These are phyloP conservation scores for Cladorhizidae sp. DNA, from an alignment of 37 sponge, comb jelly and placozoan genomes.

Conservation along the genomic window DNA sequence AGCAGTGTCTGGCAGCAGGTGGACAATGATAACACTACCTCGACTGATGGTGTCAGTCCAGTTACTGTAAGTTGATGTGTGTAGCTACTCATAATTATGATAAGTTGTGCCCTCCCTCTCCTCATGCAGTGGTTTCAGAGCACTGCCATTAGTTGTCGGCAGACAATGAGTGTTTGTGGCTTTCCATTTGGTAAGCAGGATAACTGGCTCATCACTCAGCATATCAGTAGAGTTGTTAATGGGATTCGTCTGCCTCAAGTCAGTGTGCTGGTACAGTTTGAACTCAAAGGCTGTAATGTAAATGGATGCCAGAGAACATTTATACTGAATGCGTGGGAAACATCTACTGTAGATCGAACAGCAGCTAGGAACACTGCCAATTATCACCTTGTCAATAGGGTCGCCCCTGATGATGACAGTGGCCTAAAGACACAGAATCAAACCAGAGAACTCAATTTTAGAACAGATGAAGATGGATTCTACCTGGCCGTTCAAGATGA, in stretches of 20 bases:
- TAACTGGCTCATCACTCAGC: slow-evolving; percentile 49
- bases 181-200: neutral
- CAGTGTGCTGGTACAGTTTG: slow-evolving; percentile 6
- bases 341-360: slow-evolving; percentile 4
- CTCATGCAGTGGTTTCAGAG: slow-evolving; percentile 27
- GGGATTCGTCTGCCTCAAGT: slow-evolving; percentile 18
- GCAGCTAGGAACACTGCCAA: slow-evolving; percentile 15
- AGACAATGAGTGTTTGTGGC: slow-evolving; percentile 3
- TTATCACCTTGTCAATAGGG: neutral
- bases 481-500: slow-evolving; percentile 32
- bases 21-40: slow-evolving; percentile 15
- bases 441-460: slow-evolving; percentile 4
- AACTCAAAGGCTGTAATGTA: neutral
- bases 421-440: neutral
- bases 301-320: slow-evolving; percentile 12
- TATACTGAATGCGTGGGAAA: neutral
- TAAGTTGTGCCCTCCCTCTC: neutral
- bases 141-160: neutral
- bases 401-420: neutral
- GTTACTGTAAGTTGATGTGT: neutral
- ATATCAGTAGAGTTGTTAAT: slow-evolving; percentile 29
- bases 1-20: slow-evolving; percentile 5
- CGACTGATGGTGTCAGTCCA: neutral
- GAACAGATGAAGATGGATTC: slow-evolving; percentile 1
- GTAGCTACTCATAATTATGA: neutral